phyloP scores from a whole-genome alignment of 2,797 vertebrate species.

The Pangasius djambal region DNA sequence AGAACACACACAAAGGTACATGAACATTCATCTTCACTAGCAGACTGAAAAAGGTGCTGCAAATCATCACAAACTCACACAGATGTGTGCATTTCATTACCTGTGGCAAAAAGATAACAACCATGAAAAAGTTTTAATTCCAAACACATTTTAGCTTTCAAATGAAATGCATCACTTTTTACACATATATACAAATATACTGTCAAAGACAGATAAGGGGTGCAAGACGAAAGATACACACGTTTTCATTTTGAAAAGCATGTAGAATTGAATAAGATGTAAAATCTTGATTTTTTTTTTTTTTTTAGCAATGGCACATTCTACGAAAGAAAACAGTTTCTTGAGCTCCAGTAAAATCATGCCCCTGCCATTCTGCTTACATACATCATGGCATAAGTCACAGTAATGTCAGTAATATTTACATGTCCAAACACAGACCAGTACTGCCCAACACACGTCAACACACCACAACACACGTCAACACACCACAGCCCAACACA shows the following conservation, averaged over 20 bases:
- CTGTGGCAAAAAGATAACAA: background rate
- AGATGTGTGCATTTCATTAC: background rate
- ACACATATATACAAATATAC: background rate
- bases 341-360: background rate
- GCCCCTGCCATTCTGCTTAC: background rate
- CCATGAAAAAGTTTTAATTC: background rate
- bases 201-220: background rate
- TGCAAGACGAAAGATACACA: background rate
- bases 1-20: conserved; percentile 34
- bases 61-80: background rate
- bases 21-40: background rate
- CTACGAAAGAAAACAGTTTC: background rate
- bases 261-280: background rate
- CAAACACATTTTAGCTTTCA: background rate
- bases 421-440: background rate
- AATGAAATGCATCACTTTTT: background rate
- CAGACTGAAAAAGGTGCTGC: background rate
- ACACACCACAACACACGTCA: too few relatives aligned
- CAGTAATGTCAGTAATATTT: background rate
- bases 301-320: background rate
- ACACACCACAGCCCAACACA: background rate
- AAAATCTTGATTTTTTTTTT: background rate
- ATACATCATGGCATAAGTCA: background rate
- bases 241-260: background rate
- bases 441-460: too few relatives aligned